Percentiles rank a stretch among this genome's conserved stretches.
phyloP scores from a whole-genome alignment of 2,113 vertebrate genomes.

The Butastur rufipennis region DNA sequence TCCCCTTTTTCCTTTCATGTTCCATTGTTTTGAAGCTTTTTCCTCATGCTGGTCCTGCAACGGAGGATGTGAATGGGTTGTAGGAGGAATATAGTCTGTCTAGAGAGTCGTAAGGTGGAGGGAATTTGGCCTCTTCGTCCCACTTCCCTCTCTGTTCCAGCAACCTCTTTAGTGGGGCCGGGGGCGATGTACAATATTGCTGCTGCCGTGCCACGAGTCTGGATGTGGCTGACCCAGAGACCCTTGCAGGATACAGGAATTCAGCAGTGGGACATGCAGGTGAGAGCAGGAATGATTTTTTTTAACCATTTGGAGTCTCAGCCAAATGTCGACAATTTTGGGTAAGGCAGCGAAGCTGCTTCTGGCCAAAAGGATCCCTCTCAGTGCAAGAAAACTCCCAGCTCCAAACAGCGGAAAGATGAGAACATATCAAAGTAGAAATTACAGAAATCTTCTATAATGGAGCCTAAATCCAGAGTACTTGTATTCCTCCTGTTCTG shows the following conservation, averaged over 20 bases:
- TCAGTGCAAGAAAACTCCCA: neutral
- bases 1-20: neutral
- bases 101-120: neutral
- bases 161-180: neutral
- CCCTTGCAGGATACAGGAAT: neutral
- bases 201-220: neutral
- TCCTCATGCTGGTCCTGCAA: neutral
- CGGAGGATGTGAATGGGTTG: neutral
- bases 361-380: neutral
- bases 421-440: neutral
- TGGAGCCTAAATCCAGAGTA: neutral
- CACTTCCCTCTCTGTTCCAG: neutral
- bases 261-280: neutral
- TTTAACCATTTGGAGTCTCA: neutral
- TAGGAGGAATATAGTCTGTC: neutral
- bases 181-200: neutral
- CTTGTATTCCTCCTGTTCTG: neutral
- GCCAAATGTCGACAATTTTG: neutral
- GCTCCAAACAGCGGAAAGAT: neutral
- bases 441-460: neutral
- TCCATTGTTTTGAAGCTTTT: slow-evolving; percentile 1
- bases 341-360: neutral
- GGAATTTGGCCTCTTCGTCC: slow-evolving; percentile 19
- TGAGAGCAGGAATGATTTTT: neutral
- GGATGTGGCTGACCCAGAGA: slow-evolving; percentile 5